Percentiles rank a stretch among this genome's conserved stretches.
These are phyloP conservation scores for Lophius piscatorius DNA, from an alignment of 2,113 vertebrate genomes.

Conservation along the genomic window DNA sequence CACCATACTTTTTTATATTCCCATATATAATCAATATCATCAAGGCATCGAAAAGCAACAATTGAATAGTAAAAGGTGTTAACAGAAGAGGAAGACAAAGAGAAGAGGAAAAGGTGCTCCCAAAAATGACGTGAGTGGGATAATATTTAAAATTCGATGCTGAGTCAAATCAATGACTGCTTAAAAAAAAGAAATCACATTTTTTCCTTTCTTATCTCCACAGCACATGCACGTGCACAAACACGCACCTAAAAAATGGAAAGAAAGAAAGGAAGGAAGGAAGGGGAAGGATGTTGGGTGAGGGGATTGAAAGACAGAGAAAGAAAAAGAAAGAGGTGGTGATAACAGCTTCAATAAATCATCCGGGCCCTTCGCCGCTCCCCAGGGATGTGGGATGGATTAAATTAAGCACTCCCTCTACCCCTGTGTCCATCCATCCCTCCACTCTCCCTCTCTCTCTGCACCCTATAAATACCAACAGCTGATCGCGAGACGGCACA, in stretches of 20 bases:
- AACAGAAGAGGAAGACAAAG: conserved; percentile 30
- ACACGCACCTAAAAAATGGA: conserved; percentile 3
- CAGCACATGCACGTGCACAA: conserved; percentile 65
- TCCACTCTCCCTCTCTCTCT: conserved; percentile 65
- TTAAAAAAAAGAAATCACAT: conserved; percentile 47
- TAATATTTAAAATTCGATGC: conserved; percentile 43
- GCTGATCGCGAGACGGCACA: conserved; percentile 82
- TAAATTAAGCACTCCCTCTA: conserved; percentile 85
- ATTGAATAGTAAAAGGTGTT: conserved; percentile 29
- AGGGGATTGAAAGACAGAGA: conserved; percentile 24
- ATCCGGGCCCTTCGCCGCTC: conserved; percentile 79
- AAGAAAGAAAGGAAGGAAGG: conserved; percentile 47
- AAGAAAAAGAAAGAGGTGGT: conserved; percentile 35
- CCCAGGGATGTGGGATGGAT: conserved; percentile 84
- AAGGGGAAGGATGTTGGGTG: conserved; percentile 42
- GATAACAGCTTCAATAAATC: conserved; percentile 86
- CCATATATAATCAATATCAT: conserved; percentile 47
- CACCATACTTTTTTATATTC: conserved; percentile 56
- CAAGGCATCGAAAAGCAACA: conserved; percentile 14
- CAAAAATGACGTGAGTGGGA: conserved; percentile 28
- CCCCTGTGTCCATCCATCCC: conserved; percentile 54
- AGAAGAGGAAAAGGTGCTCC: neutral
- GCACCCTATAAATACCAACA: conserved; percentile 83
- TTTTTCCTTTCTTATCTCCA: conserved; percentile 65
- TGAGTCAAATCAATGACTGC: conserved; percentile 64